These are phyloP conservation scores for Lithosia quadra DNA, from an alignment of 2,888 invertebrate genomes.

Conservation along the genomic window DNA sequence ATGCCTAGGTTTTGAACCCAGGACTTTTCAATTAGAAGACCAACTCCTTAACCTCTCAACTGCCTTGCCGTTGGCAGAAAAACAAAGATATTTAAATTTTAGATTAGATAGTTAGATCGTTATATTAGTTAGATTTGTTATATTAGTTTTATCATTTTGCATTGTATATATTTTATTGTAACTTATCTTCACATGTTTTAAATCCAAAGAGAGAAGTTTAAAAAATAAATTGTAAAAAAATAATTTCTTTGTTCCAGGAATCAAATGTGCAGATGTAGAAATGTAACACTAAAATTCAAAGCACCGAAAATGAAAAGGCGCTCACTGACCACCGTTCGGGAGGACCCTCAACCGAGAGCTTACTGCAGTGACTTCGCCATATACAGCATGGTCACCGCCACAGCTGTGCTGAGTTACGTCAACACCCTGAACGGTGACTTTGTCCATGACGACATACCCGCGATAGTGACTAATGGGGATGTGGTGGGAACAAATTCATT, in stretches of 20 bases:
- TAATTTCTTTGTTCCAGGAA: constrained; percentile 66
- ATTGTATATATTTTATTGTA: too few relatives aligned
- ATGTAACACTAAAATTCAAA: constrained; percentile 71
- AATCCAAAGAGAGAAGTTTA: too few relatives aligned
- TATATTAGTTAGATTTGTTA: too few relatives aligned
- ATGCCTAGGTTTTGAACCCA: too few relatives aligned
- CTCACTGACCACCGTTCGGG: constrained; percentile 73
- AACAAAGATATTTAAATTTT: too few relatives aligned
- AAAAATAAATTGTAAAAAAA: too few relatives aligned
- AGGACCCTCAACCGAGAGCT: constrained; percentile 63
- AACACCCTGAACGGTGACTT: constrained; percentile 93
- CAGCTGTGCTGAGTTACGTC: constrained; percentile 90
- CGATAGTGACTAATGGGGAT: constrained; percentile 93
- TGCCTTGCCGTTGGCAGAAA: too few relatives aligned
- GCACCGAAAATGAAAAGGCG: constrained; percentile 83
- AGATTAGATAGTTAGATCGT: too few relatives aligned
- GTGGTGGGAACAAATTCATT: constrained; percentile 90
- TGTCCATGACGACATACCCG: constrained; percentile 95
- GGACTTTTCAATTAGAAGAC: too few relatives aligned
- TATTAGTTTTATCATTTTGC: too few relatives aligned
- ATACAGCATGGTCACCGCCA: constrained; percentile 89
- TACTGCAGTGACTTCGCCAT: constrained; percentile 85
- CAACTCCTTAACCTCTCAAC: too few relatives aligned
- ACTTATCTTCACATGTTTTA: too few relatives aligned
- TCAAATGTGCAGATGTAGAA: constrained; percentile 82